Conservation (phyloP, 1,140 invertebrate genomes). For the Sinonovacula constricta region DNA sequence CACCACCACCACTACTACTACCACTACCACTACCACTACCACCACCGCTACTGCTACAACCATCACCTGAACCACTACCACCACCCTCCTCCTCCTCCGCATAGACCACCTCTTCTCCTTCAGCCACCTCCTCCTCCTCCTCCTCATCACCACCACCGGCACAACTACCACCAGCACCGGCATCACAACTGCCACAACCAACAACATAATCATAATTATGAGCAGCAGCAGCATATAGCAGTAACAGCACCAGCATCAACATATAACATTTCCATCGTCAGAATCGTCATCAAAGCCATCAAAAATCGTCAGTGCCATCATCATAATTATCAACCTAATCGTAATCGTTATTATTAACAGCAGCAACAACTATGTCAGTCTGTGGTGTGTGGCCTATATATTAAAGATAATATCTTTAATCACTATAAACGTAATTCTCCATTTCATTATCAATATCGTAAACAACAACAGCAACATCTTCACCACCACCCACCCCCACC, state of each 20-base stretch:
- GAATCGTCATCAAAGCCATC: neutral
- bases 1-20: constrained; percentile 17
- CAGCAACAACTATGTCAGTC: too few relatives aligned
- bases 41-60: constrained; percentile 4
- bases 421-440: too few relatives aligned
- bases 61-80: constrained; percentile 2
- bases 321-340: neutral
- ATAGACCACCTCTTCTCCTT: neutral
- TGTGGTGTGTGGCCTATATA: too few relatives aligned
- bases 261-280: neutral
- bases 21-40: neutral
- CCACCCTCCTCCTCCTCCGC: neutral
- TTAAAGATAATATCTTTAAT: too few relatives aligned
- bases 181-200: constrained; percentile 12
- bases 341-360: too few relatives aligned
- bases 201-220: constrained; percentile 1
- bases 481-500: too few relatives aligned
- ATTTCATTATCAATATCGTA: too few relatives aligned
- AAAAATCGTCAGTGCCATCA: neutral
- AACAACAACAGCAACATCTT: too few relatives aligned
- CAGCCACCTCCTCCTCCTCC: neutral
- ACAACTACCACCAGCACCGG: constrained; percentile 11
- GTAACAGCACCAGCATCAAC: constrained; percentile 8
- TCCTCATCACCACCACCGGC: neutral
- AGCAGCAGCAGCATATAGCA: constrained; percentile 8